These are phyloP conservation scores for Ceratina calcarata DNA, from an alignment of 1,140 invertebrate species.

Conservation along the genomic window DNA sequence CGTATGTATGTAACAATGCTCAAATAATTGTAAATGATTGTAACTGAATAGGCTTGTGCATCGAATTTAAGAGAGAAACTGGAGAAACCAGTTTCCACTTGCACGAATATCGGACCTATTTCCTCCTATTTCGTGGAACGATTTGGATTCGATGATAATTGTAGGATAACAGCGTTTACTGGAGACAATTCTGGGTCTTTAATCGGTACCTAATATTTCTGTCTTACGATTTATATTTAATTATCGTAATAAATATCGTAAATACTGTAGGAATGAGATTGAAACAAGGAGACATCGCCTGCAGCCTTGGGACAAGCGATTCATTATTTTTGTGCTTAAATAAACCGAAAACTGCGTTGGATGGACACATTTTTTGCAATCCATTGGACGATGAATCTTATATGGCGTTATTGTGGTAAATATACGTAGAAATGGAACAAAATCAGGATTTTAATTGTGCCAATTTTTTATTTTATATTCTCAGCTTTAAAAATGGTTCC, in stretches of 20 bases:
- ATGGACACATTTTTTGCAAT: conserved; percentile 94
- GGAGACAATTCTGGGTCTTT: conserved; percentile 96
- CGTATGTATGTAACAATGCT: neutral
- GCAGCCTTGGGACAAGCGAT: conserved; percentile 96
- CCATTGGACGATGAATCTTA: conserved; percentile 88
- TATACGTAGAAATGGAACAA: neutral
- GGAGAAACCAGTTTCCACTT: conserved; percentile 86
- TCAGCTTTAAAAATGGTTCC: conserved; percentile 96
- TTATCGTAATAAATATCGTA: conserved; percentile 10
- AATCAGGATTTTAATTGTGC: neutral
- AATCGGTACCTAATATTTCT: conserved; percentile 81
- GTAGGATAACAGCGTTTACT: conserved; percentile 93
- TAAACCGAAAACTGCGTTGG: conserved; percentile 83
- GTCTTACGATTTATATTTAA: neutral
- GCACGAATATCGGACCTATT: conserved; percentile 86
- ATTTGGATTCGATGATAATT: conserved; percentile 90
- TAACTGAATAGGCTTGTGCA: conserved; percentile 82
- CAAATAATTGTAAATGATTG: no score
- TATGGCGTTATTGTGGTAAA: conserved; percentile 94
- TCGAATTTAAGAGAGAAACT: conserved; percentile 86
- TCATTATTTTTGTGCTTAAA: conserved; percentile 91
- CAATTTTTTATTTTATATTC: conserved; percentile 33
- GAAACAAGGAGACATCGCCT: conserved; percentile 89
- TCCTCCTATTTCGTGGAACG: conserved; percentile 90
- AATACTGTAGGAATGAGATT: conserved; percentile 87